phyloP scores from a whole-genome alignment of 2,888 invertebrate genomes.

The Sesamia inferens region DNA sequence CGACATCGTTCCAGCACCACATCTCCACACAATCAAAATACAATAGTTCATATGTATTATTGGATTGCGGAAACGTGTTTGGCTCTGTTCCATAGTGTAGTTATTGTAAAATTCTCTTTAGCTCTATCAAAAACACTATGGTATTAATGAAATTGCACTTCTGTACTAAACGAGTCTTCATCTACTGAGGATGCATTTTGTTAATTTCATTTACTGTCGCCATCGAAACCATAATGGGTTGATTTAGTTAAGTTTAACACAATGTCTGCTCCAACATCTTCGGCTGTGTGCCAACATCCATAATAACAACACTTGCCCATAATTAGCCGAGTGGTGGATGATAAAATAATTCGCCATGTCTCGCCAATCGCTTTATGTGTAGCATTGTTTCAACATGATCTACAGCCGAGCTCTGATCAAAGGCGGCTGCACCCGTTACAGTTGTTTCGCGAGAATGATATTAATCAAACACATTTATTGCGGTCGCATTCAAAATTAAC shows the following conservation, averaged over 20 bases:
- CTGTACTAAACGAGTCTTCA: conserved; percentile 14
- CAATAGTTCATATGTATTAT: conserved; percentile 72
- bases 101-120: conserved; percentile 67
- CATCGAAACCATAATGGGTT: conserved; percentile 51
- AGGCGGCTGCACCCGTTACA: conserved; percentile 79
- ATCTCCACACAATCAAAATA: conserved; percentile 61
- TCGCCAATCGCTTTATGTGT: conserved; percentile 70
- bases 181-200: conserved; percentile 34
- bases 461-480: conserved; percentile 88
- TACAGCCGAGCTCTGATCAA: conserved; percentile 82
- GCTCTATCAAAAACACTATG: conserved; percentile 67
- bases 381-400: conserved; percentile 79
- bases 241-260: conserved; percentile 60
- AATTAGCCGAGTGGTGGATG: conserved; percentile 65
- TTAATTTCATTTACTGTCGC: conserved; percentile 53
- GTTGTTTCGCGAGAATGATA: conserved; percentile 86
- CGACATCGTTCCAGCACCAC: conserved; percentile 38
- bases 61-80: conserved; percentile 71
- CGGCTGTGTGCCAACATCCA: conserved; percentile 64
- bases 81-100: conserved; percentile 70
- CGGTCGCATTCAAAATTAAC: conserved; percentile 85
- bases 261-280: conserved; percentile 43
- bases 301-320: conserved; percentile 57
- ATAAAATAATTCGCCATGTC: conserved; percentile 75
- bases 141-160: conserved; percentile 37